Evolutionary conservation across 1,140 invertebrate species (phyloP), one percentile per base, ranked within the genome.

Genomic region (Ostrea denselamellosa): DNA sequence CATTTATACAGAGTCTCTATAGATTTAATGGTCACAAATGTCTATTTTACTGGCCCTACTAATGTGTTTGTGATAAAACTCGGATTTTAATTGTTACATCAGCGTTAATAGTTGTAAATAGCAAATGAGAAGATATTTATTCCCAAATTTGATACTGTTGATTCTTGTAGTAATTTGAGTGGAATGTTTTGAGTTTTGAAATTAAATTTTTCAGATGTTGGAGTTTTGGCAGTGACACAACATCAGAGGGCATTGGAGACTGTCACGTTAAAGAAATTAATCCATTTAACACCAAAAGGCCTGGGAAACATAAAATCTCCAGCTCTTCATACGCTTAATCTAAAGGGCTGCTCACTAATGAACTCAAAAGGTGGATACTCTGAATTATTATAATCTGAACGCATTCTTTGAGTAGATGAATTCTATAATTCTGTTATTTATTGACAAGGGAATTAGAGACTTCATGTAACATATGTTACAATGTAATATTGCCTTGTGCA

Each of bases 181-280:
- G 17, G 7, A 1, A 19, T 62, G 56, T 19, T 62, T 62, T 62
- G 14, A 62, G 17, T 62, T 17, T 62, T 19, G 56, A 62, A 2
- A 0, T n/a, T 77, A 28, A 44, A 44, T 17, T 14, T 71, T 77
- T 34, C 54, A 93, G 93, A 93, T 90, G 54, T 68, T 84, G 93
- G 93, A 17, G 86, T 93, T 53, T 87, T 89, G 19, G 84, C 85
- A 2, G 85, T 93, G 12, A 92, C 91, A 34, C 83, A 85, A 65
- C 85, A 86, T 17, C 93, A 93, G 71, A 71, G 87, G 22, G 85
- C 90, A n/a, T 85, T 93, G 34, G 83, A 85, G 77, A 86, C 83
- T 62, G 68, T 93, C 28, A 87, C 90, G 53, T 83, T 93, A 52
- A 89, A 87, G 77, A 90, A 90, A 51, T 85, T 93, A 28, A 84